Evolutionary conservation across 1,140 invertebrate genomes (phyloP).

Genomic region (Cardiocondyla obscurior): DNA sequence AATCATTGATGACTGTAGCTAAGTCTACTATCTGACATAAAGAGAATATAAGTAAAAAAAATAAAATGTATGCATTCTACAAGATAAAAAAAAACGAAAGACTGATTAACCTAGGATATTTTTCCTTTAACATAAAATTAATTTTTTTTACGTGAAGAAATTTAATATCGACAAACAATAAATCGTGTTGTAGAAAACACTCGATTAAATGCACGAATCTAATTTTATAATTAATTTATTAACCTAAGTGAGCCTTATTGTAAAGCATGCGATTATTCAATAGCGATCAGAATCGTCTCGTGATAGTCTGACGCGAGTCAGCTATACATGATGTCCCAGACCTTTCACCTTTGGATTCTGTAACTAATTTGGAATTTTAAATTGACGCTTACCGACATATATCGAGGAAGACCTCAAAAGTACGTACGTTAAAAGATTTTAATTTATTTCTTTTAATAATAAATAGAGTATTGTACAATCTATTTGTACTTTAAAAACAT

Average conservation of each 20-base stretch:
- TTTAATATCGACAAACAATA: background rate
- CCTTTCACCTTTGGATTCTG: slow-evolving; percentile 26
- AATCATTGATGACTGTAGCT: background rate
- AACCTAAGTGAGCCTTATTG: background rate
- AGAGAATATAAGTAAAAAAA: background rate
- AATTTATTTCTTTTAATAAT: no score
- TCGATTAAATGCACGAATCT: background rate
- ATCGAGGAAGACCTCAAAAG: slow-evolving; percentile 6
- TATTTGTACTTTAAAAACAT: background rate
- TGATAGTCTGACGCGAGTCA: slow-evolving; percentile 8
- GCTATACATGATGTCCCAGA: background rate
- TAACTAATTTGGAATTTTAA: slow-evolving; percentile 16
- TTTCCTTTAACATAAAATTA: background rate
- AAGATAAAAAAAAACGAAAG: background rate
- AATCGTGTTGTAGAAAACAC: background rate
- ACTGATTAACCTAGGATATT: background rate
- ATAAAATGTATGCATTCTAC: background rate
- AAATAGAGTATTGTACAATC: background rate
- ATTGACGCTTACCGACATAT: background rate
- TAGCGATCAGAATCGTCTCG: background rate
- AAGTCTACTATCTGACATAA: background rate
- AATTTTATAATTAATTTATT: slow-evolving; percentile 8
- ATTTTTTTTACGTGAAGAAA: background rate
- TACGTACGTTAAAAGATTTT: no score
- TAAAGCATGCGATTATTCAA: background rate